Base-by-base conservation (phyloP, 2,888 invertebrate genomes). In the Epinotia demarniana region DNA sequence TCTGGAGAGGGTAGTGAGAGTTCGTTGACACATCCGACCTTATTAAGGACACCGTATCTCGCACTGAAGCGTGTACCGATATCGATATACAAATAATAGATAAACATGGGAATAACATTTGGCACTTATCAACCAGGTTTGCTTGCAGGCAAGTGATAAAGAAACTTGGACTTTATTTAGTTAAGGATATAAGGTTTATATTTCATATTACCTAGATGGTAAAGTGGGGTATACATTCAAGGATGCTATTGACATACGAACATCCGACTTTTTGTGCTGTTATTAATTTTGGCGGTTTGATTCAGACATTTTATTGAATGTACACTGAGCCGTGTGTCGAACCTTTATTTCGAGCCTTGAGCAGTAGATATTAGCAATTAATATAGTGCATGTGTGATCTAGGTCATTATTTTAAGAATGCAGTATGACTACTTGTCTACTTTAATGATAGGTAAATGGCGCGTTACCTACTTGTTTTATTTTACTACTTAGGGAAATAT, bases 21-120 rank as follows among this genome's bases (percentile, higher is more conserved):
- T 64, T 75, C 75, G 43, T 64, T 75, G 64, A 70, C 75, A 6
- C 23, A 66, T 49, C 70, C 58, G 75, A 75, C 75, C 75, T 75
- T 70, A 75, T 18, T 70, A 75, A 75, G 70, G 70, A 33, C 70
- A 69, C 18, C 43, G 43, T 58, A 71, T 71, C 71, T 53, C 57
- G n/a, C 16, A 75, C 63, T 13, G 39, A 60, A 70, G 64, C 53
- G 60, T 75, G 58, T 63, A 19, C 19, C 57, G 58, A 64, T 70
- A 74, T 64, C 74, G 57, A 74, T 70, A 58, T 8, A 60, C 75
- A 71, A 70, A 70, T 57, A 70, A 53, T 63, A 18, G 70, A 75
- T 75, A 75, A 72, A 18, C 13, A 46, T 43, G 13, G 57, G 55
- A 43, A 46, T 18, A 16, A 43, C 49, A 58, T 58, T 23, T 27